phyloP scores from a whole-genome alignment of 2,113 vertebrate genomes.

The Cyprinodon tularosa region DNA sequence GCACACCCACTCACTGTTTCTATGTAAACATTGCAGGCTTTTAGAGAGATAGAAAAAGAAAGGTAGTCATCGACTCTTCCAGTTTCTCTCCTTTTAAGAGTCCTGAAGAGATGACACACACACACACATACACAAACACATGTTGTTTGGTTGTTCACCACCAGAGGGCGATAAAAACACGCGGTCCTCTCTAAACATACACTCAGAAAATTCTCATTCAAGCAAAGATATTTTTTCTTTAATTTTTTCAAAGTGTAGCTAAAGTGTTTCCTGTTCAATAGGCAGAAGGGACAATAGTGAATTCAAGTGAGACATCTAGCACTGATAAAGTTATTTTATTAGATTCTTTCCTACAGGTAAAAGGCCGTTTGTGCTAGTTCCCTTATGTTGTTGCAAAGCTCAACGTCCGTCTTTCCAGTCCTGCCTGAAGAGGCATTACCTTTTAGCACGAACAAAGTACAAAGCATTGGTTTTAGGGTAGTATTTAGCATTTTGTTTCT shows the following conservation, averaged over 20 bases:
- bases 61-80: conserved; percentile 55
- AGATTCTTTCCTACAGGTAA: conserved; percentile 61
- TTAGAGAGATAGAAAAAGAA: conserved; percentile 79
- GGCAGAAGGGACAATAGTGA: conserved; percentile 66
- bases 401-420: conserved; percentile 23
- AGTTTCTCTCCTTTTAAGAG: conserved; percentile 33
- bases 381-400: conserved; percentile 54
- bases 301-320: conserved; percentile 68
- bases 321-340: conserved; percentile 59
- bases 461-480: conserved; percentile 99
- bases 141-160: conserved; percentile 47
- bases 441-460: conserved; percentile 99
- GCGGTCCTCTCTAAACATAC: conserved; percentile 27
- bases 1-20: conserved; percentile 35
- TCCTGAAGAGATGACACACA: conserved; percentile 40
- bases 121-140: conserved; percentile 12
- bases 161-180: conserved; percentile 34
- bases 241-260: conserved; percentile 68
- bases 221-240: conserved; percentile 13
- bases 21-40: conserved; percentile 83
- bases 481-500: conserved; percentile 99
- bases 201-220: conserved; percentile 44
- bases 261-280: conserved; percentile 67
- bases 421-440: conserved; percentile 83
- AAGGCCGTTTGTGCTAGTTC: conserved; percentile 74